Percentiles rank a stretch among this genome's conserved stretches.
Evolutionary conservation across 2,797 vertebrate species (phyloP).

Genomic region (Sciurus vulgaris): DNA sequence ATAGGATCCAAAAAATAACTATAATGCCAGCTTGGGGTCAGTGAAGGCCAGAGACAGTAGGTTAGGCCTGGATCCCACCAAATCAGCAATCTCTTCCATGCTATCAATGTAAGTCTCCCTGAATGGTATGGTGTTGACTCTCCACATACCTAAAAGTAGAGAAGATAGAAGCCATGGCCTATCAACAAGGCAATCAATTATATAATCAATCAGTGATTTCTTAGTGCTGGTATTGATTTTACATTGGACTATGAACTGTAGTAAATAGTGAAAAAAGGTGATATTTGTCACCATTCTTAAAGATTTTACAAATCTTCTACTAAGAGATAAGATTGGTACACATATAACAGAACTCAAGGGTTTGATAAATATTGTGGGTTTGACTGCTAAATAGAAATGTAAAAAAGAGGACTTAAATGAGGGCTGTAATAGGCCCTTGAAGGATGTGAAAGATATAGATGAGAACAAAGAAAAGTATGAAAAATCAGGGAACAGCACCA

Average conservation of each 20-base stretch:
- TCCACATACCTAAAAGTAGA: slow-evolving; percentile 90
- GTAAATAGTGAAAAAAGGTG: slow-evolving; percentile 4
- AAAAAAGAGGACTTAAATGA: neutral
- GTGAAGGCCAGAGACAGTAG: slow-evolving; percentile 88
- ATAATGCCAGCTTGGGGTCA: slow-evolving; percentile 90
- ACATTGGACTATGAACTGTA: neutral
- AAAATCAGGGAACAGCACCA: neutral
- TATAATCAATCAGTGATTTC: neutral
- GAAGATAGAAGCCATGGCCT: neutral
- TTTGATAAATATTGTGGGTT: neutral
- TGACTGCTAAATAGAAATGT: neutral
- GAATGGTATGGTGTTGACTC: slow-evolving; percentile 94
- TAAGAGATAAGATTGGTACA: neutral
- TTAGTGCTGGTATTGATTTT: neutral
- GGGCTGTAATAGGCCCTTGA: neutral
- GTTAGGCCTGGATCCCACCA: slow-evolving; percentile 89
- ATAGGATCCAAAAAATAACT: slow-evolving; percentile 89
- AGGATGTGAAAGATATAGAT: neutral
- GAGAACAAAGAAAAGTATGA: slow-evolving; percentile 10
- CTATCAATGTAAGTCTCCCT: slow-evolving; percentile 91
- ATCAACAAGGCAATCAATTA: neutral
- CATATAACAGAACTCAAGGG: neutral
- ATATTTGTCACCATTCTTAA: neutral
- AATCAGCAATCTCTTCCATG: slow-evolving; percentile 93
- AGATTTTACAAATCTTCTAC: neutral